phyloP scores from a whole-genome alignment of 2,797 vertebrate species.

The Emys orbicularis region DNA sequence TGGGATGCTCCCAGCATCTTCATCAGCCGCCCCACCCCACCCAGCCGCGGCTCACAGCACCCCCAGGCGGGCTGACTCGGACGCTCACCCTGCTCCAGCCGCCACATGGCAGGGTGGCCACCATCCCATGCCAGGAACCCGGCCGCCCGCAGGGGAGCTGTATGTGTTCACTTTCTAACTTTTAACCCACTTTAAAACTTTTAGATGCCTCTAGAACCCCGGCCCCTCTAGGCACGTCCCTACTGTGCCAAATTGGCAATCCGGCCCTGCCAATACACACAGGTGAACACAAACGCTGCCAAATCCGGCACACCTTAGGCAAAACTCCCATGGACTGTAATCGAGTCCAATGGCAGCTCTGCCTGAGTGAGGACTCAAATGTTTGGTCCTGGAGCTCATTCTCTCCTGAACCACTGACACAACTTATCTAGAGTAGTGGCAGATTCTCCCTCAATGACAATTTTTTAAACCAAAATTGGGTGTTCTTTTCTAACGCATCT shows the following conservation, averaged over 20 bases:
- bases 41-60: too few species aligned
- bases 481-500: not conserved
- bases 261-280: not conserved
- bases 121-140: too few species aligned
- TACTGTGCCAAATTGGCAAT: too few species aligned
- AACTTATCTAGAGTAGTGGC: not conserved
- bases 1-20: too few species aligned
- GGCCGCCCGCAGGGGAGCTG: too few species aligned
- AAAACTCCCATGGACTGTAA: not conserved
- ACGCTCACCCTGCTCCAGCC: too few species aligned
- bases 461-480: not conserved
- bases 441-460: not conserved
- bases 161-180: too few species aligned
- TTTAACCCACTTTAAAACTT: too few species aligned
- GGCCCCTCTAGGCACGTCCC: too few species aligned
- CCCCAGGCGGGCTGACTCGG: too few species aligned
- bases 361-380: not conserved
- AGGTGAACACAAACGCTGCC: not conserved
- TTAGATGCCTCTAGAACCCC: too few species aligned
- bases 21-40: rapidly evolving
- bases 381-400: not conserved
- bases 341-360: not conserved
- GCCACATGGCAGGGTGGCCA: too few species aligned
- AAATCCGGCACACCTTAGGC: not conserved
- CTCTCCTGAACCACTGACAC: not conserved